Percentiles rank a stretch among this genome's conserved stretches.
phyloP scores from a whole-genome alignment of 1,140 invertebrate species.

The Grapholita molesta region DNA sequence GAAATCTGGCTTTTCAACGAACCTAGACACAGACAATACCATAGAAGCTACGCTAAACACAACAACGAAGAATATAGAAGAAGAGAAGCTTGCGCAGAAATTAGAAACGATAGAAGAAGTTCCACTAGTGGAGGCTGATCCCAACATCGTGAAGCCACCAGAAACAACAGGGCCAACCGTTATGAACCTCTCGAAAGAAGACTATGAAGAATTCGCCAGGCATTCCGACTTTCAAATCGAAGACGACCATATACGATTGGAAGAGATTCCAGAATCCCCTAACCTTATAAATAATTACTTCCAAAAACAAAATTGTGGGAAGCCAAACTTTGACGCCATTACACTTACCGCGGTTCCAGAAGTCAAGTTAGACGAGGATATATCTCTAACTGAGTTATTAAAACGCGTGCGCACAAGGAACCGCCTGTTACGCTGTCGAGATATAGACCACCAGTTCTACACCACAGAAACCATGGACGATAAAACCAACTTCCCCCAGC shows the following conservation, averaged over 20 bases:
- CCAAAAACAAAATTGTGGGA: not conserved
- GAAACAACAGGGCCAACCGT: not conserved
- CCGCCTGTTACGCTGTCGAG: not conserved
- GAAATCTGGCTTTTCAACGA: not conserved
- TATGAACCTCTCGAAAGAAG: not conserved
- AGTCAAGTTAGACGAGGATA: not conserved
- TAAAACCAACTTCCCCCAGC: not conserved
- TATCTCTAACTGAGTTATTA: not conserved
- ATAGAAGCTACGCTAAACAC: not conserved
- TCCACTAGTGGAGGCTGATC: not conserved
- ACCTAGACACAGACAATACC: not conserved
- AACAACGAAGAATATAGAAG: not conserved
- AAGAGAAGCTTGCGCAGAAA: not conserved
- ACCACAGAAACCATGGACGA: not conserved
- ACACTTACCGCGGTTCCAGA: not conserved
- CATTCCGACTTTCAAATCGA: not conserved
- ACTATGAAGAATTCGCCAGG: not conserved
- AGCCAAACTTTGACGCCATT: not conserved
- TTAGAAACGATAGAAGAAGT: conserved; percentile 1
- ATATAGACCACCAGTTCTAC: not conserved
- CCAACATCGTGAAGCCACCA: not conserved
- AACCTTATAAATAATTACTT: not conserved
- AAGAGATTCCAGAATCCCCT: not conserved
- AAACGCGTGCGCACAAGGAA: not conserved
- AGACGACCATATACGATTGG: not conserved